phyloP scores from a whole-genome alignment of 2,113 vertebrate genomes.

The Grus americana region DNA sequence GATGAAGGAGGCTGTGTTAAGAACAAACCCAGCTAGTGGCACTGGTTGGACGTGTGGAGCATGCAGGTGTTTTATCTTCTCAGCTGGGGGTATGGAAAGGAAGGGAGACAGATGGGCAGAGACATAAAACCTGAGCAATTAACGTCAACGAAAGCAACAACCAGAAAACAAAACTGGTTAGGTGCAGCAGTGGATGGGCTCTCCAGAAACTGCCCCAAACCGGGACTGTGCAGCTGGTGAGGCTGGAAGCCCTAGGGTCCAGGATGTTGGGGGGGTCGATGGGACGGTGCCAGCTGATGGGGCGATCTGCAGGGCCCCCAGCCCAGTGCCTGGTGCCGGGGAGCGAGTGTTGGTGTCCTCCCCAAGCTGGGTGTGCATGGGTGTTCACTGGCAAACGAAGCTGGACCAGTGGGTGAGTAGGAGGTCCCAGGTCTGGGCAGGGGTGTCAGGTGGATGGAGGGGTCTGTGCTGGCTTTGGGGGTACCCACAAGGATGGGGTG shows the following conservation, averaged over 20 bases:
- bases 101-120: neutral
- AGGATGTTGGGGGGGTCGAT: neutral
- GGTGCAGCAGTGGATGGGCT: rapidly evolving
- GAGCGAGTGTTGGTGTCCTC: neutral
- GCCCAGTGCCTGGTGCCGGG: neutral
- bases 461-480: neutral
- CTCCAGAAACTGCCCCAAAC: neutral
- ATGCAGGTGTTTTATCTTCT: neutral
- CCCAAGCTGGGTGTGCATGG: neutral
- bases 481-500: no score
- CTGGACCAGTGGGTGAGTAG: neutral
- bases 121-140: neutral
- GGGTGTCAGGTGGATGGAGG: neutral
- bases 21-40: neutral
- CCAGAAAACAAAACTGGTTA: neutral
- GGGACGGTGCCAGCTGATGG: neutral
- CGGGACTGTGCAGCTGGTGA: neutral
- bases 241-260: neutral
- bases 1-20: no score
- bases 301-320: neutral
- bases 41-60: neutral
- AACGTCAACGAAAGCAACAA: neutral
- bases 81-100: no score
- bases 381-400: neutral
- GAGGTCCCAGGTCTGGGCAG: neutral